phyloP scores from a whole-genome alignment of 2,113 vertebrate genomes.

The Corapipo altera region DNA sequence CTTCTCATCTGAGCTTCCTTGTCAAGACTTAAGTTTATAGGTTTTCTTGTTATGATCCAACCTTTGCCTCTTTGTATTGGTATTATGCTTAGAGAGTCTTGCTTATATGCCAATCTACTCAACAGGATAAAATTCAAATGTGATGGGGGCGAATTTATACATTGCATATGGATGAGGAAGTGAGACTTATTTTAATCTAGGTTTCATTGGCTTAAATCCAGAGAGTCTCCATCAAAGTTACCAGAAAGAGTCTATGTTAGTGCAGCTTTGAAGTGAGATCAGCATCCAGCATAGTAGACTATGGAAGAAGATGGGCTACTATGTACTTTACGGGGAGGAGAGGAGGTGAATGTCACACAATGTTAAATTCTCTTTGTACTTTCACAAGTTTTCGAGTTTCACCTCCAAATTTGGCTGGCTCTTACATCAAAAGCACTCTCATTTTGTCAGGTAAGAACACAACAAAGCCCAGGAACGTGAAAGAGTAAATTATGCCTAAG shows the following conservation, averaged over 20 bases:
- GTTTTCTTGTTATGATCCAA: background rate
- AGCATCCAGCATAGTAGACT: background rate
- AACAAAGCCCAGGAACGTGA: constrained; percentile 5
- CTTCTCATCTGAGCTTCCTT: background rate
- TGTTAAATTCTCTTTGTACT: constrained; percentile 3
- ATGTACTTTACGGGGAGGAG: background rate
- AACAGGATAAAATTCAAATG: background rate
- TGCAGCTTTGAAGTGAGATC: background rate
- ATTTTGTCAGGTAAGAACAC: constrained; percentile 12
- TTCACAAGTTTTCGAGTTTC: background rate
- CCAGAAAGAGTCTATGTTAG: background rate
- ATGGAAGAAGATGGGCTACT: background rate
- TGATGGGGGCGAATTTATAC: background rate
- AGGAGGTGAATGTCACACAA: background rate
- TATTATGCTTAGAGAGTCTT: background rate
- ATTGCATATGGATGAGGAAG: background rate
- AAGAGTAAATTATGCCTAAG: constrained; percentile 28
- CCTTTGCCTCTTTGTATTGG: background rate
- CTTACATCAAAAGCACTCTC: constrained; percentile 34
- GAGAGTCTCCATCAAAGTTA: background rate
- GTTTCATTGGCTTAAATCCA: background rate
- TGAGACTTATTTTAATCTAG: background rate
- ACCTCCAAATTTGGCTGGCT: background rate
- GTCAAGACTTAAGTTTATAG: background rate
- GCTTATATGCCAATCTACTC: background rate